phyloP scores from a whole-genome alignment of 2,113 vertebrate genomes.

The Eulemur rufifrons region DNA sequence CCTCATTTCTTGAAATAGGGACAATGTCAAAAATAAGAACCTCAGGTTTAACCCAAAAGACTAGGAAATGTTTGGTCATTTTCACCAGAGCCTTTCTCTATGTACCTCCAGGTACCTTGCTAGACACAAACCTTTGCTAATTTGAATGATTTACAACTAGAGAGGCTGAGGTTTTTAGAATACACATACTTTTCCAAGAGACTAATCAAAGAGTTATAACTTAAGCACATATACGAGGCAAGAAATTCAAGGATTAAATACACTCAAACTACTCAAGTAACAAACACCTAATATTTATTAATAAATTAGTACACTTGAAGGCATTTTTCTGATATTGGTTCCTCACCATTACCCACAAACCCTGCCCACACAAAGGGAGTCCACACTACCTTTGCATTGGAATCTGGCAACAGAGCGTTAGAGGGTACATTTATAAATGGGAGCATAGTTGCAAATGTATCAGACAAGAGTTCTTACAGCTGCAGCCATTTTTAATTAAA shows the following conservation, averaged over 20 bases:
- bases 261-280: constrained; percentile 80
- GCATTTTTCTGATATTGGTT: constrained; percentile 83
- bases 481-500: constrained; percentile 85
- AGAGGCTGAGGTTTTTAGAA: not conserved
- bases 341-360: constrained; percentile 71
- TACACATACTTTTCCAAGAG: not conserved
- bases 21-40: not conserved
- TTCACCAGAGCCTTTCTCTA: not conserved
- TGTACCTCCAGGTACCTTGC: not conserved
- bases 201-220: not conserved
- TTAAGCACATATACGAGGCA: not conserved
- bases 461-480: constrained; percentile 83
- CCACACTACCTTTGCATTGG: constrained; percentile 49
- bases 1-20: not conserved
- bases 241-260: constrained; percentile 58
- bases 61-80: not conserved
- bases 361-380: constrained; percentile 66
- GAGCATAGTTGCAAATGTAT: constrained; percentile 84
- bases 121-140: not conserved
- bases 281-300: constrained; percentile 91
- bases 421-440: constrained; percentile 75
- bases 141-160: not conserved
- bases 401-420: constrained; percentile 74
- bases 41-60: not conserved
- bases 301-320: constrained; percentile 91